Base-by-base conservation (phyloP, 1,140 invertebrate genomes). In the Elymnias hypermnestra region DNA sequence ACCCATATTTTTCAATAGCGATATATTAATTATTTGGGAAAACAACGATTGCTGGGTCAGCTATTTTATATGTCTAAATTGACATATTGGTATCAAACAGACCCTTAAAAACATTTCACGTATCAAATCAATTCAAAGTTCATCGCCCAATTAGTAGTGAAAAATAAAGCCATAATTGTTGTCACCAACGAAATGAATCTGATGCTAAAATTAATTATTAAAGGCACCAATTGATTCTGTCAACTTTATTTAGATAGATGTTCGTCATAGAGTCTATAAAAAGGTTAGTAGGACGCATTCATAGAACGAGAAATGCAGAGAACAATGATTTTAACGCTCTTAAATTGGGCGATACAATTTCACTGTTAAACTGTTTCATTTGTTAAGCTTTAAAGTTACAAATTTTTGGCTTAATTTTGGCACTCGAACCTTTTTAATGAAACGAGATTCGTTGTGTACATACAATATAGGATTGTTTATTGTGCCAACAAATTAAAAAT, bases 181-280 rank as follows among this genome's bases (percentile, higher is more conserved):
- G n/a, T n/a, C n/a, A n/a, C n/a, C n/a, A n/a, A n/a, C n/a, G n/a
- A n/a, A n/a, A n/a, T n/a, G n/a, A n/a, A 48, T 58, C 48, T 19
- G 47, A 56, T 58, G 63, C 67, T 70, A 71, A 74, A 79, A 77
- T 62, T 72, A 76, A 79, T 76, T 72, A 68, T 53, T 51, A 55
- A 17, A 43, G 39, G 29, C 53, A 33, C 52, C 67, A 78, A 75
- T 75, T 78, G 71, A 15, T 35, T 29, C 69, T 83, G 78, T 77
- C 78, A 79, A 48, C 57, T 68, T 51, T 61, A 79, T 66, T 57
- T 51, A 72, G 64, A 83, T 56, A 72, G 50, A 79, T 79, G 75
- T 56, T 7, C 18, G 17, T 35, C 37, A 25, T n/a, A 21, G 22
- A 25, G 44, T 19, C 35, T 39, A 26, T 13, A 46, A 25, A 63